Conservation (phyloP, 2,888 invertebrate species). For the Hypomecis punctinalis region DNA sequence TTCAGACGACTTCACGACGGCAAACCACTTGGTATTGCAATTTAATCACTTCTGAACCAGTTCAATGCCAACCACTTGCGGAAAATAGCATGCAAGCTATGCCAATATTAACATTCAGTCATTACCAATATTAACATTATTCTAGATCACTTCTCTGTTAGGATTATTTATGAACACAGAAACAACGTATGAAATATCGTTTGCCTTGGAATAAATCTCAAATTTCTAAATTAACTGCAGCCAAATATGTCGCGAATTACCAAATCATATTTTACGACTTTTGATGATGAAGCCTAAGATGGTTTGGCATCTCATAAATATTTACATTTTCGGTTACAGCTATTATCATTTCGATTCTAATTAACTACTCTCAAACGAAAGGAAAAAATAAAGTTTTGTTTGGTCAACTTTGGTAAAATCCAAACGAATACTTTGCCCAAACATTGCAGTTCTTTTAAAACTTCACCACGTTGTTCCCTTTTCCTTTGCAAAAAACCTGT, state of each 20-base stretch:
- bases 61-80: slow-evolving; percentile 34
- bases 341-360: slow-evolving; percentile 1
- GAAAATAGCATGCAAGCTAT: slow-evolving; percentile 21
- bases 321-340: slow-evolving; percentile 24
- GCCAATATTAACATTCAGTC: slow-evolving; percentile 24
- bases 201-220: slow-evolving; percentile 55
- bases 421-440: background rate
- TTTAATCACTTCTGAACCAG: slow-evolving; percentile 36
- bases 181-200: slow-evolving; percentile 34
- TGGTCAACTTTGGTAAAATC: background rate
- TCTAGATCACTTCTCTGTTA: slow-evolving; percentile 31
- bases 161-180: background rate
- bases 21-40: slow-evolving; percentile 27
- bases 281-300: slow-evolving; percentile 30
- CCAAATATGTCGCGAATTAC: slow-evolving; percentile 51
- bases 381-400: too few species aligned
- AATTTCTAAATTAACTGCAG: slow-evolving; percentile 48
- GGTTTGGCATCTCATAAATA: slow-evolving; percentile 30
- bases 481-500: slow-evolving; percentile 51
- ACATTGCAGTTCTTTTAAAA: slow-evolving; percentile 5
- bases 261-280: slow-evolving; percentile 49
- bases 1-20: slow-evolving; percentile 14
- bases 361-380: slow-evolving; percentile 12
- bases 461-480: background rate
- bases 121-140: slow-evolving; percentile 17